Base-by-base conservation (phyloP, 2,888 invertebrate genomes). In the Caenorhabditis sp. region DNA sequence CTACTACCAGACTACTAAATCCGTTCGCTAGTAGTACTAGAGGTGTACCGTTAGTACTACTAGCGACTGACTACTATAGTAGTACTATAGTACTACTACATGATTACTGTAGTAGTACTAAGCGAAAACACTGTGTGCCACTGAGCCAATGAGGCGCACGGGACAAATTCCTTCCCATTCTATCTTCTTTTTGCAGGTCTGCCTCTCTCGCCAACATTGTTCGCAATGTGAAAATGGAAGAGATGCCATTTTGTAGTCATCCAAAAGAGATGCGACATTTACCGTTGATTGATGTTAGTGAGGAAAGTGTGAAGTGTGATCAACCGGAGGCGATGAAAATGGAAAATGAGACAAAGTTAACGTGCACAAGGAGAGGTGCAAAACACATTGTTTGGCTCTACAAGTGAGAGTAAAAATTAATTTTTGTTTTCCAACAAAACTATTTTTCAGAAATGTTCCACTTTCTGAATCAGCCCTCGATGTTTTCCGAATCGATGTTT, bases 81-180 rank as follows among this genome's bases (percentile, higher is more conserved):
- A n/a, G n/a, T n/a, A n/a, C n/a, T n/a, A n/a, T n/a, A n/a, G n/a
- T n/a, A n/a, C n/a, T n/a, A n/a, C n/a, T n/a, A n/a, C n/a, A n/a
- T n/a, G n/a, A n/a, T n/a, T n/a, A n/a, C n/a, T n/a, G n/a, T n/a
- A n/a, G n/a, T n/a, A n/a, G n/a, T n/a, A n/a, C n/a, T n/a, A n/a
- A n/a, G n/a, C n/a, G n/a, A n/a, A n/a, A n/a, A n/a, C n/a, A n/a
- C n/a, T n/a, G n/a, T n/a, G n/a, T n/a, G n/a, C n/a, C 84, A 80
- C 84, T 84, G 82, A 84, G 84, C 83, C 83, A 84, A 83, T 82
- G 80, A 83, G 83, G 83, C 83, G 81, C 6, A 51, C 21, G 51
- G 21, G 3, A 21, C 3, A 51, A 24, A 17, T 37, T 6, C 19
- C 36, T 19, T 37, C 3, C 17, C 21, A 12, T 17, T 23, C 10